Percentiles rank a stretch among this genome's conserved stretches.
Conservation (phyloP, 1,140 invertebrate genomes). For the Danaus plexippus region DNA sequence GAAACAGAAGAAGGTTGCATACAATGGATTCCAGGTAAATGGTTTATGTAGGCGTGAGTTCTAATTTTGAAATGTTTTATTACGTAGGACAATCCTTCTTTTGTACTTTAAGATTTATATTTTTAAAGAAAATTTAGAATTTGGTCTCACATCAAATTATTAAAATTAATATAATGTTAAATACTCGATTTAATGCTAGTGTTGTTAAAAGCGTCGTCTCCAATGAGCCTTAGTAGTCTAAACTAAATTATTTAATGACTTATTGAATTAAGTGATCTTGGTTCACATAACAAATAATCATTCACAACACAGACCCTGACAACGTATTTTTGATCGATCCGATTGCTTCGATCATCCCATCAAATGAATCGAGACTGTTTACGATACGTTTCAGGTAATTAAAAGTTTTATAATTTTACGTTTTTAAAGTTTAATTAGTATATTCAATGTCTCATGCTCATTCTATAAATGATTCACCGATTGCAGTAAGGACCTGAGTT, state of each 20-base stretch:
- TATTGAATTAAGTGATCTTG: too few species aligned
- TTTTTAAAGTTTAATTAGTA: too few species aligned
- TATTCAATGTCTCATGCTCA: too few species aligned
- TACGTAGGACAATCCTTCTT: background rate
- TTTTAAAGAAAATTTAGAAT: background rate
- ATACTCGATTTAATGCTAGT: too few species aligned
- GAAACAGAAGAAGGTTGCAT: slow-evolving; percentile 48
- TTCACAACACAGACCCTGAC: slow-evolving; percentile 41
- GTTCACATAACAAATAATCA: too few species aligned
- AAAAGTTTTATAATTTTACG: background rate
- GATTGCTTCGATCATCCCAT: slow-evolving; percentile 42
- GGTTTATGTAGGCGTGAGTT: background rate
- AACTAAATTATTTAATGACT: too few species aligned
- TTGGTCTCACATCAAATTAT: too few species aligned
- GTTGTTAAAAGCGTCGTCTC: too few species aligned
- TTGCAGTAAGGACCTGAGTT: too few species aligned
- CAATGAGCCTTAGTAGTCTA: too few species aligned
- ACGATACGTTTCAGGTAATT: slow-evolving; percentile 57
- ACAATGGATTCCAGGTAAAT: slow-evolving; percentile 55
- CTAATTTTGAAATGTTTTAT: background rate
- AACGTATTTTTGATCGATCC: slow-evolving; percentile 58
- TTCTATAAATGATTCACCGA: too few species aligned
- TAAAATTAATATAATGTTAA: too few species aligned
- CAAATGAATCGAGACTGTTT: slow-evolving; percentile 55
- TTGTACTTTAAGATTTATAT: slow-evolving; percentile 13